phyloP scores from a whole-genome alignment of 2,797 vertebrate genomes.

The Knipowitschia caucasica region DNA sequence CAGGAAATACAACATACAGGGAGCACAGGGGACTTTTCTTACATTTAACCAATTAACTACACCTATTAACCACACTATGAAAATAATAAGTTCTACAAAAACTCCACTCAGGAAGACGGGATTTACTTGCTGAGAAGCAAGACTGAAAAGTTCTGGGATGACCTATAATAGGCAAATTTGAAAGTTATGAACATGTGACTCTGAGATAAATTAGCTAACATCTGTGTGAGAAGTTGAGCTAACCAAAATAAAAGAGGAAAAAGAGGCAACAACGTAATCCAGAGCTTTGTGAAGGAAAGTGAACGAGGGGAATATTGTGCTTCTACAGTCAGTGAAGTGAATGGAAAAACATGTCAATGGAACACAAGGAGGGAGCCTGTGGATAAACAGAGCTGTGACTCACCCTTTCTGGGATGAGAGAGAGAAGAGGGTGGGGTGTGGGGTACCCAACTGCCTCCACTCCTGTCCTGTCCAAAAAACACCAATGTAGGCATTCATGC shows the following conservation, averaged over 20 bases:
- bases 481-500: slow-evolving; percentile 58
- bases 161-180: too few relatives aligned
- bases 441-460: slow-evolving; percentile 46
- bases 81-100: too few relatives aligned
- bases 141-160: too few relatives aligned
- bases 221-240: not conserved
- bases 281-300: slow-evolving; percentile 20
- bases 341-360: slow-evolving; percentile 76
- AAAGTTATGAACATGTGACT: too few relatives aligned
- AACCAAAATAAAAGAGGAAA: slow-evolving; percentile 7
- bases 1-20: slow-evolving; percentile 32
- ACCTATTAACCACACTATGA: too few relatives aligned
- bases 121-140: too few relatives aligned
- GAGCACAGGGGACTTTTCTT: slow-evolving; percentile 7
- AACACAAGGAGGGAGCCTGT: slow-evolving; percentile 69
- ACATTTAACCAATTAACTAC: not conserved
- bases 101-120: too few relatives aligned
- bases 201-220: not conserved
- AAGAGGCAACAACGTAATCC: slow-evolving; percentile 12
- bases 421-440: slow-evolving; percentile 47
- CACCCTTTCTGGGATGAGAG: slow-evolving; percentile 69
- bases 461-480: slow-evolving; percentile 41
- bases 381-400: slow-evolving; percentile 76
- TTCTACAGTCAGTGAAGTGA: slow-evolving; percentile 44
- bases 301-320: slow-evolving; percentile 23